Base-by-base conservation (phyloP, 2,113 vertebrate species). In the Hoplias malabaricus region DNA sequence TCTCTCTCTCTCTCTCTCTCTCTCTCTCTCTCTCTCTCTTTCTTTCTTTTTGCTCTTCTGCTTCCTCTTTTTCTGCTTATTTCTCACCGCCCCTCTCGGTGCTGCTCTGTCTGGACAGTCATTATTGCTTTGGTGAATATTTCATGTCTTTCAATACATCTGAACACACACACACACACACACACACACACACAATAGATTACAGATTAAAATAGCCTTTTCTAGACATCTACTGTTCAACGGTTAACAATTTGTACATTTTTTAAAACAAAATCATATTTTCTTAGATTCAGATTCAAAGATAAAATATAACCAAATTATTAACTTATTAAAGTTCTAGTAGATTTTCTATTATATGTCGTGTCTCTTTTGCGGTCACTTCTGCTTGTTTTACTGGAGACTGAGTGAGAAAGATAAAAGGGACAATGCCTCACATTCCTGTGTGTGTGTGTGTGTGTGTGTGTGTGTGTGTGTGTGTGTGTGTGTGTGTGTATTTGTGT, bases 41-140 rank as follows among this genome's bases (percentile, higher is more conserved):
- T 75, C 40, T 56, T 90, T 85, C 34, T 33, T 36, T 48, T 74
- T n/a, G n/a, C n/a, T n/a, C n/a, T n/a, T n/a, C n/a, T n/a, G n/a
- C n/a, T n/a, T 71, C 59, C 13, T 42, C 59, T 69, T 82, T 73
- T 84, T 92, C 85, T 74, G 57, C 57, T 82, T 50, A 40, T 43
- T 48, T 65, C 66, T 31, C 57, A 81, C 84, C 29, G 67, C 71
- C 54, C 71, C 85, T 78, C 77, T 78, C 82, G 73, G 84, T 88
- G 80, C 63, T 61, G 69, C 89, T 93, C 94, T 93, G 92, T 95
- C 95, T 94, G 83, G 95, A 94, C 96, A 97, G 94, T 94, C 94
- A 92, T 96, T 96, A 96, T 94, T 94, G 95, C 94, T 94, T 95
- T 93, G 90, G 94, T 97, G 96, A 98, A 98, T 98, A 98, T 98